Evolutionary conservation across 2,113 vertebrate genomes (phyloP).

Genomic region (Pelecanoides urinatrix): DNA sequence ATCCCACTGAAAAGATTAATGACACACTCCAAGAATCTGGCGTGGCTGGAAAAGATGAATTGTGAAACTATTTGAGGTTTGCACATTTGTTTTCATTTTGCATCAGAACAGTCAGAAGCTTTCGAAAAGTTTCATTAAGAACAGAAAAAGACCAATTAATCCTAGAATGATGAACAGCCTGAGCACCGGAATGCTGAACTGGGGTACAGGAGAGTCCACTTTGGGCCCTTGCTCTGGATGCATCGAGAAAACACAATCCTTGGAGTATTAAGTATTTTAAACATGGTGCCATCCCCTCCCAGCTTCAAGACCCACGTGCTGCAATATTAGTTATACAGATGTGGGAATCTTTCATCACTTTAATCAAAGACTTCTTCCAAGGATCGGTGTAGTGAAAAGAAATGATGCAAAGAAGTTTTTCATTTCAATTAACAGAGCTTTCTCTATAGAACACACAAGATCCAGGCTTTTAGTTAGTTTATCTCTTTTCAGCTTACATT

Average conservation of each 20-base stretch:
- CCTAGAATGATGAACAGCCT: neutral
- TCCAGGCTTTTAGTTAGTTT: neutral
- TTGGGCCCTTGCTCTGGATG: neutral
- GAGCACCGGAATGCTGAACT: accelerated
- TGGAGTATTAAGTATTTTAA: neutral
- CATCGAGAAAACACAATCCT: neutral
- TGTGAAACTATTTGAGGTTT: neutral
- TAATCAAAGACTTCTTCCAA: neutral
- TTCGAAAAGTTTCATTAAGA: neutral
- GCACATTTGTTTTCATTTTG: conserved; percentile 20
- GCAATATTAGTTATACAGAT: neutral
- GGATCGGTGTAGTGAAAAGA: neutral
- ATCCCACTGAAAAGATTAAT: neutral
- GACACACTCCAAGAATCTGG: neutral
- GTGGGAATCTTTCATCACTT: neutral
- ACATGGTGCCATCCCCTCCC: neutral
- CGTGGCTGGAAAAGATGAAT: neutral
- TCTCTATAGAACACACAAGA: neutral
- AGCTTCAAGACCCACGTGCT: neutral
- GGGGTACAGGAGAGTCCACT: accelerated
- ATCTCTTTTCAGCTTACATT: neutral
- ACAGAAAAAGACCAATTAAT: neutral
- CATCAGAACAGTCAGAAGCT: neutral
- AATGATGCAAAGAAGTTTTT: neutral
- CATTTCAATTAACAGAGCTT: neutral